Evolutionary conservation across 1,140 invertebrate genomes (phyloP), one percentile per base, ranked within the genome.

Genomic region (Cherax quadricarinatus): DNA sequence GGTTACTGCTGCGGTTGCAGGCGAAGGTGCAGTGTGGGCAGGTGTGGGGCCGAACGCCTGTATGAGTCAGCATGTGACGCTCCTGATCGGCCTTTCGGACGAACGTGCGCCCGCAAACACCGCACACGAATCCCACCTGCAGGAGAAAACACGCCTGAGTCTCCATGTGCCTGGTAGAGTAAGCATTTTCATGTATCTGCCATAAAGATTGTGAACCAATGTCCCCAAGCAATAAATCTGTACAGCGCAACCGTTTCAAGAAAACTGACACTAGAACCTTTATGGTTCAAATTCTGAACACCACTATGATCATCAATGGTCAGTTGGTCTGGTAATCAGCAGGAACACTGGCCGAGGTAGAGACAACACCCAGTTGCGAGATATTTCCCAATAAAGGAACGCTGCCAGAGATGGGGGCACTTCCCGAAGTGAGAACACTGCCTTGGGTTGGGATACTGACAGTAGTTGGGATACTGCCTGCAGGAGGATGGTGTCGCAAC

Each of bases 1-100:
- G 90, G 81, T 93, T 93, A 66, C 93, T 93, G 57, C 93, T 93
- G 48, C 93, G 93, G 86, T 93, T 93, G 83, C 89, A 93, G 62
- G 86, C 93, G 75, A 91, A 88, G 79, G 49, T 88, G 88, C 93
- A 93, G 83, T 88, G 85, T 21, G 93, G 89, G 53, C 93, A 93
- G 53, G 89, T 80, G 66, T 91, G 90, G 21, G 89, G 93, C 12
- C 89, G 89, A 75, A 80, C 87, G 51, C 93, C 93, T 53, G 89
- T 88, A 75, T 93, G 93, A 16, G 93, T 93, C 85, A 93, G 88
- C 84, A 91, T 85, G 85, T 93, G 93, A 51, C 93, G 88, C 30
- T 93, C 85, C 60, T 85, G 86, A 75, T 93, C 93, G 16, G 88
- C 86, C 78, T 93, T 93, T 73, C 89, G 89, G 81, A 89, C 53